Evolutionary conservation across 2,888 invertebrate species (phyloP).

Genomic region (Biston stratarius): DNA sequence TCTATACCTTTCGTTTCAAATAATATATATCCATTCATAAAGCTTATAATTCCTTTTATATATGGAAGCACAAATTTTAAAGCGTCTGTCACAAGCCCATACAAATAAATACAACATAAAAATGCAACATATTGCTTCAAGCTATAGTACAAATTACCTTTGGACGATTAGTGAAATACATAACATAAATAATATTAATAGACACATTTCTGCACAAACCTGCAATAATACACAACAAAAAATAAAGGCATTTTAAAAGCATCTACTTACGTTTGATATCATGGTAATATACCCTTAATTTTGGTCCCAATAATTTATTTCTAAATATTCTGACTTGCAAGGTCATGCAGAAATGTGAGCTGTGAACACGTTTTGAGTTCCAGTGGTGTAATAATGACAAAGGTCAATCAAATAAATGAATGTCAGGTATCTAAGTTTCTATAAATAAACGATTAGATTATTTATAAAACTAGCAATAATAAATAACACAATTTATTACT

Average conservation of each 20-base stretch:
- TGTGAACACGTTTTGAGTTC: constrained; percentile 25
- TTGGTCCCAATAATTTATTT: constrained; percentile 1
- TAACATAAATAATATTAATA: constrained; percentile 12
- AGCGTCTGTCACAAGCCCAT: constrained; percentile 23
- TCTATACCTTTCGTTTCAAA: too few species aligned
- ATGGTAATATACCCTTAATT: constrained; percentile 9
- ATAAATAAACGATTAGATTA: too few species aligned
- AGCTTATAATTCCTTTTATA: background rate
- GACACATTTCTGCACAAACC: constrained; percentile 26
- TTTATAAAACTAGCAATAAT: too few species aligned
- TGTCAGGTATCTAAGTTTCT: too few species aligned
- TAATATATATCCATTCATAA: too few species aligned
- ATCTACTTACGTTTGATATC: constrained; percentile 8
- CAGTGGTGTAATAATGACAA: background rate
- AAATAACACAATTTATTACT: too few species aligned
- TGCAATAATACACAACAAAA: constrained; percentile 1
- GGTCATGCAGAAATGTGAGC: constrained; percentile 26
- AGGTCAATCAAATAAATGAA: too few species aligned
- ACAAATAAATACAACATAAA: constrained; percentile 33
- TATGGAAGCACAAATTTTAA: constrained; percentile 17
- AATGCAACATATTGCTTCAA: constrained; percentile 43
- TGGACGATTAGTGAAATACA: constrained; percentile 36
- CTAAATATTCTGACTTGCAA: background rate
- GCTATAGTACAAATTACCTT: constrained; percentile 42
- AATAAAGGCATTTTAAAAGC: background rate